These are phyloP conservation scores for Popillia japonica DNA, from an alignment of 1,140 invertebrate species.

Conservation along the genomic window DNA sequence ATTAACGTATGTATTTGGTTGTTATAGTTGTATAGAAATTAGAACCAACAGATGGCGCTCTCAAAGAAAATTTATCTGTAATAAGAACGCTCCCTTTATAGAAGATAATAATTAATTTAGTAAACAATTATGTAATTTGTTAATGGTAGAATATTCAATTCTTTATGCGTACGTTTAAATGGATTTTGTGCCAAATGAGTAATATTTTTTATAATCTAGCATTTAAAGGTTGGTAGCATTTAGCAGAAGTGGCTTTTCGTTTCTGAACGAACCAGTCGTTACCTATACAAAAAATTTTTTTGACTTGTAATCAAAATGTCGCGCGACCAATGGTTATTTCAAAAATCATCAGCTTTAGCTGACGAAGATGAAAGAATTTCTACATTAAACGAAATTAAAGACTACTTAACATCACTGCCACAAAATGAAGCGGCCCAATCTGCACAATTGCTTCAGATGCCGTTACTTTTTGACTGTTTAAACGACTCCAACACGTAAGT, in stretches of 20 bases:
- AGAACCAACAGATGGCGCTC: no score
- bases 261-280: background rate
- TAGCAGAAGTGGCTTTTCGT: background rate
- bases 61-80: no score
- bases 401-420: slow-evolving; percentile 56
- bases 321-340: slow-evolving; percentile 60
- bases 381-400: slow-evolving; percentile 60
- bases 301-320: slow-evolving; percentile 36
- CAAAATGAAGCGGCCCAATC: slow-evolving; percentile 56
- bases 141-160: no score
- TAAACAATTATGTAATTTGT: no score
- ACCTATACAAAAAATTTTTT: background rate
- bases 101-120: no score
- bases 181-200: no score
- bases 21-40: no score
- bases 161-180: no score
- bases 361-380: slow-evolving; percentile 57
- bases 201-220: background rate
- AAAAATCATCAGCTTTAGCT: slow-evolving; percentile 57
- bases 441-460: slow-evolving; percentile 55
- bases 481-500: slow-evolving; percentile 59
- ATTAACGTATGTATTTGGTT: no score
- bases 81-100: no score
- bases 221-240: background rate
- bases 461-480: slow-evolving; percentile 61